Base-by-base conservation (phyloP, 2,888 invertebrate species). In the Endotricha flammealis region DNA sequence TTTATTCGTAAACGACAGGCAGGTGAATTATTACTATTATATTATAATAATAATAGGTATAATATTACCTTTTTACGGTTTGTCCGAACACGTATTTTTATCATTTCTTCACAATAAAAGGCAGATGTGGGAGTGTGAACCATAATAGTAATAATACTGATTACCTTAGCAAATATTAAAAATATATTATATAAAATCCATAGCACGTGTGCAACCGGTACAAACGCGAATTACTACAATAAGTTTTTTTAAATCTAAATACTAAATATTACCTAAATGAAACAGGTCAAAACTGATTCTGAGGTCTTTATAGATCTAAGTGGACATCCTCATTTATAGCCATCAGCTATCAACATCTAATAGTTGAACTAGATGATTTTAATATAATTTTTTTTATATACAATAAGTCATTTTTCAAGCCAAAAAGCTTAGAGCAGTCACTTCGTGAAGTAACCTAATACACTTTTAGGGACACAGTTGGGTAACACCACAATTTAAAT, bases 391-490 rank as follows among this genome's bases (percentile, higher is more conserved):
- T 48, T 49, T 44, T 55, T 53, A 57, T 48, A 50, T 50, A 52
- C 46, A 54, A 45, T 24, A 13, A 24, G 8, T 16, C 32, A 32
- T 20, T 20, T 33, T 33, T 27, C 44, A 62, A 62, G 61, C 61
- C 61, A 61, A 60, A 58, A 61, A 61, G 61, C 61, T 62, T 61
- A 52, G 49, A 48, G 56, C 60, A 46, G 50, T 52, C 34, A 39
- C 50, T 33, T 33, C 8, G 20, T 20, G 20, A 20, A 20, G 20
- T 16, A 32, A 32, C 29, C 24, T 12, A 29, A 41, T 10, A 16
- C 12, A 13, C 9, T 6, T 20, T 20, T 13, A 32, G 16, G 13
- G 8, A 24, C 32, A 25, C 24, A 7, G 8, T 10, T 32, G 5
- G 14, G 14, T 20, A 2, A 2, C 2, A 20, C n/a, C 3, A 20